Evolutionary conservation across 2,797 vertebrate genomes (phyloP).

Genomic region (Anabas testudineus): DNA sequence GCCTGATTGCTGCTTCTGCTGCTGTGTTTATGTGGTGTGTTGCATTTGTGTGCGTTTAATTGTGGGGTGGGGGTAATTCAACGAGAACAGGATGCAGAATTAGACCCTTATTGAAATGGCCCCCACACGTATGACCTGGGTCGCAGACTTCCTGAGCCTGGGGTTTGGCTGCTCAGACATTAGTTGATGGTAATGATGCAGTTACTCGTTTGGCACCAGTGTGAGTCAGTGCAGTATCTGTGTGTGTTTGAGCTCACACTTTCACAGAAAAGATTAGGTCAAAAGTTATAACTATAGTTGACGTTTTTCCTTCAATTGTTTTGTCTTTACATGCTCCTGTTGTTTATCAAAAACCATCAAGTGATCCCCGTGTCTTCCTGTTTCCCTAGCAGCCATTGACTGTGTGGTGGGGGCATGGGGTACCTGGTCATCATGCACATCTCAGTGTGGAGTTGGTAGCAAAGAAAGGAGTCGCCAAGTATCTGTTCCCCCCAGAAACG

Average conservation of each 20-base stretch:
- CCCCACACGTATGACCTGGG: conserved; percentile 42
- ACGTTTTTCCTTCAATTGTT: not conserved
- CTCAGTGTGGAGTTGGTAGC: conserved; percentile 87
- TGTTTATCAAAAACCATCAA: conserved; percentile 12
- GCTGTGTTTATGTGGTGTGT: conserved; percentile 56
- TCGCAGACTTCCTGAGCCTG: conserved; percentile 73
- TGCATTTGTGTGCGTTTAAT: conserved; percentile 35
- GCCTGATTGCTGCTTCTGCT: conserved; percentile 59
- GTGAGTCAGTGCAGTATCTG: conserved; percentile 23
- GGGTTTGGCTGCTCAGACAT: conserved; percentile 48
- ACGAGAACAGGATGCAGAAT: conserved; percentile 66
- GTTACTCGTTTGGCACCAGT: conserved; percentile 35
- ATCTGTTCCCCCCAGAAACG: conserved; percentile 85
- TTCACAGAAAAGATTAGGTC: conserved; percentile 30
- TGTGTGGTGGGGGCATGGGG: conserved; percentile 89
- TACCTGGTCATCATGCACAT: conserved; percentile 87
- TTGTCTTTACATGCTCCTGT: not conserved
- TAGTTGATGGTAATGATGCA: conserved; percentile 60
- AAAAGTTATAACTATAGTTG: conserved; percentile 6
- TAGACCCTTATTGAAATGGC: conserved; percentile 53
- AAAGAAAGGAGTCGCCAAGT: conserved; percentile 88
- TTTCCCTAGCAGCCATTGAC: conserved; percentile 84
- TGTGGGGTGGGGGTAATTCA: conserved; percentile 36
- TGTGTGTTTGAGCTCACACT: conserved; percentile 37
- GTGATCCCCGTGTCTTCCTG: conserved; percentile 48